Conservation (phyloP, 2,888 invertebrate species). For the Perizoma flavofasciatum region DNA sequence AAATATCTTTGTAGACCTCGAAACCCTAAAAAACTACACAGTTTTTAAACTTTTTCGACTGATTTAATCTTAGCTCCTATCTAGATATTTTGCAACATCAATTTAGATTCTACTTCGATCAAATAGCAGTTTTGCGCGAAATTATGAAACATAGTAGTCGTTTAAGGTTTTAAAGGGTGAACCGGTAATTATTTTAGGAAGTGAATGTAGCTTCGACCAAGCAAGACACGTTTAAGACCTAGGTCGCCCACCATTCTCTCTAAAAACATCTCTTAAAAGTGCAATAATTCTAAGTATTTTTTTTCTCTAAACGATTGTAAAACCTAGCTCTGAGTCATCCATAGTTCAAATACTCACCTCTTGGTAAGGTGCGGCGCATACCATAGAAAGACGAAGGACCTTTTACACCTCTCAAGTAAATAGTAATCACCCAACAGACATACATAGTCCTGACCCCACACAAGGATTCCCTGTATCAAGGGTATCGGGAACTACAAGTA, state of each 20-base stretch:
- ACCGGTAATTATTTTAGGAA: slow-evolving; percentile 46
- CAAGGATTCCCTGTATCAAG: too few species aligned
- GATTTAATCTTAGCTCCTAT: slow-evolving; percentile 6
- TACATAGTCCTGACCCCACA: too few species aligned
- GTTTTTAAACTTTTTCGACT: slow-evolving; percentile 5
- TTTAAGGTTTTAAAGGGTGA: slow-evolving; percentile 41
- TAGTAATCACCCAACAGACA: too few species aligned
- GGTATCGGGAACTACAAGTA: too few species aligned
- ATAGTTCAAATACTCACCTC: slow-evolving; percentile 19
- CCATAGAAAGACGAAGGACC: slow-evolving; percentile 7
- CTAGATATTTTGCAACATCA: slow-evolving; percentile 46
- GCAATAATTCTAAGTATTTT: neutral
- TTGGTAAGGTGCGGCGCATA: slow-evolving; percentile 13
- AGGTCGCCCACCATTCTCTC: neutral
- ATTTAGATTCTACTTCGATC: slow-evolving; percentile 45
- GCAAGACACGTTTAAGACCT: slow-evolving; percentile 10
- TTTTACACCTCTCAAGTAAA: slow-evolving; percentile 2
- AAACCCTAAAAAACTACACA: neutral
- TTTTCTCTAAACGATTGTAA: slow-evolving; percentile 1
- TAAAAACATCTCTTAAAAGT: neutral
- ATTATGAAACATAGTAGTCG: slow-evolving; percentile 21
- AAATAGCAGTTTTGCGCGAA: slow-evolving; percentile 29
- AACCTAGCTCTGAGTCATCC: slow-evolving; percentile 3
- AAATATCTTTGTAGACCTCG: too few species aligned
- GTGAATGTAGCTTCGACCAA: slow-evolving; percentile 34